A percentile compares a stretch with the other conserved stretches of the same genome.
Conservation (phyloP, 1,140 invertebrate genomes). For the Pseudomyrmex cubaensis region DNA sequence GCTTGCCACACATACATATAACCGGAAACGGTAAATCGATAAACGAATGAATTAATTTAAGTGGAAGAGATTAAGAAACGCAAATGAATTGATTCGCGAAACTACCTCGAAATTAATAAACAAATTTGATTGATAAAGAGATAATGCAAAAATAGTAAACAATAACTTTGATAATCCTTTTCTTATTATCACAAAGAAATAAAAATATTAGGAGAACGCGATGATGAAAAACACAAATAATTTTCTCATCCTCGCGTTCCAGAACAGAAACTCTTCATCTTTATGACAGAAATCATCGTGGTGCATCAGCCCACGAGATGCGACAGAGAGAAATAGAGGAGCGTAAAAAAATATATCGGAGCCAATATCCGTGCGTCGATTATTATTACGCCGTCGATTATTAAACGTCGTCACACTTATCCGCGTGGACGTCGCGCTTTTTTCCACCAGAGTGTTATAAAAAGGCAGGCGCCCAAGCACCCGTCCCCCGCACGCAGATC, state of each 20-base stretch:
- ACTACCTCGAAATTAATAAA: not conserved
- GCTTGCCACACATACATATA: not conserved
- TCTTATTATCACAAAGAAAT: not conserved
- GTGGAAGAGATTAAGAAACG: not conserved
- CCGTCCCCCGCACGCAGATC: slow-evolving; percentile 32
- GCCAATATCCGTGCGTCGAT: slow-evolving; percentile 38
- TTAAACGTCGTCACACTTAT: slow-evolving; percentile 45
- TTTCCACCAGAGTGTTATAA: slow-evolving; percentile 40
- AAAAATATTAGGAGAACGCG: not conserved
- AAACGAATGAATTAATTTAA: not conserved
- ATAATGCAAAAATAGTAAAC: slow-evolving; percentile 3
- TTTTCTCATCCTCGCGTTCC: not conserved
- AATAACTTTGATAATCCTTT: slow-evolving; percentile 38
- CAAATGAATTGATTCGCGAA: not conserved
- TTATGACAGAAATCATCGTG: slow-evolving; percentile 30
- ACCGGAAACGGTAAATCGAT: not conserved
- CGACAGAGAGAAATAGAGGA: slow-evolving; percentile 17
- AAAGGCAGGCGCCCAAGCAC: not conserved
- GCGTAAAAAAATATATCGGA: slow-evolving; percentile 49
- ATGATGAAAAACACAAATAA: no score
- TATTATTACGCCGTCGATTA: slow-evolving; percentile 20
- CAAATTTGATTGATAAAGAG: not conserved
- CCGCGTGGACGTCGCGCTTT: slow-evolving; percentile 42
- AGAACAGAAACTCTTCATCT: no score
- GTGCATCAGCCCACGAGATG: slow-evolving; percentile 18